A percentile compares a stretch with the other conserved stretches of the same genome.
Evolutionary conservation across 2,113 vertebrate genomes (phyloP).

Genomic region (Motacilla alba): DNA sequence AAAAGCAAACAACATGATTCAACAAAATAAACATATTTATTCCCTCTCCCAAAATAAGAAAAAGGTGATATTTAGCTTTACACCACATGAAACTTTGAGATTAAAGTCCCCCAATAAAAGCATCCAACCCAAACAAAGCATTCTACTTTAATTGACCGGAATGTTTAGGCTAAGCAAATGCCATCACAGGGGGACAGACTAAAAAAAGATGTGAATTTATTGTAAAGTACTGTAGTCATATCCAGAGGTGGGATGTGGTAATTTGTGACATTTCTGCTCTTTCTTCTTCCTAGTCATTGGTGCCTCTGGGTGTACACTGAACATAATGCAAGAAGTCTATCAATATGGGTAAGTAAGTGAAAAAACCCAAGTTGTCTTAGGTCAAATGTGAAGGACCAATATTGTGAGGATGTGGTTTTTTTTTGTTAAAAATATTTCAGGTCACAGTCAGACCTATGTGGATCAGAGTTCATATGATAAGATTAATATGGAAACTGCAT

Average conservation of each 20-base stretch:
- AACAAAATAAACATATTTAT: slow-evolving; percentile 1
- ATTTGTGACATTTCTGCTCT: slow-evolving; percentile 13
- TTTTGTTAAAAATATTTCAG: not conserved
- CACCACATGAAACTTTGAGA: not conserved
- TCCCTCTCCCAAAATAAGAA: not conserved
- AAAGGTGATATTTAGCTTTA: not conserved
- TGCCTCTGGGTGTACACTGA: not conserved
- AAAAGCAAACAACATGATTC: not conserved
- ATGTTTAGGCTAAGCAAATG: not conserved
- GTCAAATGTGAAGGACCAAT: not conserved
- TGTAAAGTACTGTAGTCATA: not conserved
- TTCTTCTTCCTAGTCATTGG: not conserved
- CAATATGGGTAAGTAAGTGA: not conserved
- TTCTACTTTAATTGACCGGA: not conserved
- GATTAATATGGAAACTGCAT: not conserved
- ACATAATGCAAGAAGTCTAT: not conserved
- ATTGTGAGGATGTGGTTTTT: not conserved
- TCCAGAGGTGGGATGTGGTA: not conserved
- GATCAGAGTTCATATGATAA: not conserved
- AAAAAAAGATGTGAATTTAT: not conserved
- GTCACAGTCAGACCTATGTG: not conserved
- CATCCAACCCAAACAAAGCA: not conserved
- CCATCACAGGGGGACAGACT: not conserved
- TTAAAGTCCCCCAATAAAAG: not conserved
- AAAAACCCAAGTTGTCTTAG: not conserved